phyloP scores from a whole-genome alignment of 92 coral and sea anemone genomes.

The Umimayanthus kanabou region DNA sequence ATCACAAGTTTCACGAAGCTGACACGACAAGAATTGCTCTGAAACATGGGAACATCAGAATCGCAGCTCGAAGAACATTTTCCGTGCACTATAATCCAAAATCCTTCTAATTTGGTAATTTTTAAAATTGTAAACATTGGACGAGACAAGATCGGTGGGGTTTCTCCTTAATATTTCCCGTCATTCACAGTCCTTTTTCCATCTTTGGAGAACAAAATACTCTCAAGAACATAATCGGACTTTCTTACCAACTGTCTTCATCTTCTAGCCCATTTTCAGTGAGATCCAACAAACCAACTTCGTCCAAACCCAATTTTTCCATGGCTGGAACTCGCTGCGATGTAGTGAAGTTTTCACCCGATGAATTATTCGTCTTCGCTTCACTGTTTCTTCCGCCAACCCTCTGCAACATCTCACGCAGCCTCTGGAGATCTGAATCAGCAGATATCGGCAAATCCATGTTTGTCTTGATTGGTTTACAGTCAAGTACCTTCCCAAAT shows the following conservation, averaged over 20 bases:
- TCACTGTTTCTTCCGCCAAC: constrained; percentile 78
- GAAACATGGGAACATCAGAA: neutral
- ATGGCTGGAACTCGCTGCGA: constrained; percentile 47
- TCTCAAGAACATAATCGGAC: neutral
- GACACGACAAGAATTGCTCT: neutral
- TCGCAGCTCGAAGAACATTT: neutral
- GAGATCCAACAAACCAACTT: constrained; percentile 76
- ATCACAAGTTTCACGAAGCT: neutral
- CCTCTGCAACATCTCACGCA: constrained; percentile 86
- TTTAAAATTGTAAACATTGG: constrained; percentile 35
- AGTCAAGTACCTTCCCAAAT: constrained; percentile 37
- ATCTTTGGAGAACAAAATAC: neutral
- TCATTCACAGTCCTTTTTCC: neutral
- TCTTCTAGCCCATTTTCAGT: constrained; percentile 75
- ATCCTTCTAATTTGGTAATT: constrained; percentile 25
- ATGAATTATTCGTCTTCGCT: constrained; percentile 53
- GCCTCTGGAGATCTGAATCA: constrained; percentile 89
- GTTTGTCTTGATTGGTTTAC: constrained; percentile 58
- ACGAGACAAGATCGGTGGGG: neutral
- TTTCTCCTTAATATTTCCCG: constrained; percentile 13
- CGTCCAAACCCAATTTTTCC: constrained; percentile 77
- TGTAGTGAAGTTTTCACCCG: constrained; percentile 33
- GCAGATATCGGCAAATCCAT: constrained; percentile 85
- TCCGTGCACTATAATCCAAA: neutral
- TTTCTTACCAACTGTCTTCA: constrained; percentile 45